These are phyloP conservation scores for Drosophila lacertosa DNA, from an alignment of 1,140 invertebrate genomes.

Conservation along the genomic window DNA sequence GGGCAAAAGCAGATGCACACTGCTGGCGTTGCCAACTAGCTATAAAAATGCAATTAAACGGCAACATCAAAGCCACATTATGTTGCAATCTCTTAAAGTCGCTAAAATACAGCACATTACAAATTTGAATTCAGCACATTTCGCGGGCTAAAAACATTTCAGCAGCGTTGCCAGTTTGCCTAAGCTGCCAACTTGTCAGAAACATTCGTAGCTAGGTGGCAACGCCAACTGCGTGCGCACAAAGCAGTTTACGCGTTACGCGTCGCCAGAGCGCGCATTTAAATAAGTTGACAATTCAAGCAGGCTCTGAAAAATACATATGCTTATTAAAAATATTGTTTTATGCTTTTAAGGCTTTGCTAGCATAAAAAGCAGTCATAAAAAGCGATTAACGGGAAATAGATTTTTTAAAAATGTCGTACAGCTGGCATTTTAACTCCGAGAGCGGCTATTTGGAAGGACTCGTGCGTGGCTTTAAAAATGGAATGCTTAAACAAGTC, in stretches of 20 bases:
- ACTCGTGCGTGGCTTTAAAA: conserved; percentile 98
- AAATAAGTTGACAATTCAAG: conserved; percentile 2
- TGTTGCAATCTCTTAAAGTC: no score
- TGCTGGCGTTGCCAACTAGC: no score
- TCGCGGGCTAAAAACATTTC: background rate
- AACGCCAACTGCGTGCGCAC: background rate
- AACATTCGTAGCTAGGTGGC: background rate
- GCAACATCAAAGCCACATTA: no score
- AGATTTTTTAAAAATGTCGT: conserved; percentile 31
- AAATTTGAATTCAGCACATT: background rate
- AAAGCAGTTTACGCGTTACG: background rate
- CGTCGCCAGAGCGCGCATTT: background rate
- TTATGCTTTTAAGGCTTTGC: background rate
- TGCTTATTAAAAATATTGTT: no score
- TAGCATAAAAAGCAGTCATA: background rate
- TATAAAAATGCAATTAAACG: no score
- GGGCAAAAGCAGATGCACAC: no score
- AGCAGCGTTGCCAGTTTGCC: background rate
- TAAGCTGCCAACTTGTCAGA: background rate
- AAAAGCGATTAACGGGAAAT: background rate
- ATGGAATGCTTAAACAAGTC: conserved; percentile 97
- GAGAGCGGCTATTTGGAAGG: conserved; percentile 99
- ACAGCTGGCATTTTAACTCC: conserved; percentile 88
- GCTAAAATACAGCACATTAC: background rate
- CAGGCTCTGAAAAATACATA: background rate